phyloP scores from a whole-genome alignment of 2,888 invertebrate genomes.

The Blastobasis adustella region DNA sequence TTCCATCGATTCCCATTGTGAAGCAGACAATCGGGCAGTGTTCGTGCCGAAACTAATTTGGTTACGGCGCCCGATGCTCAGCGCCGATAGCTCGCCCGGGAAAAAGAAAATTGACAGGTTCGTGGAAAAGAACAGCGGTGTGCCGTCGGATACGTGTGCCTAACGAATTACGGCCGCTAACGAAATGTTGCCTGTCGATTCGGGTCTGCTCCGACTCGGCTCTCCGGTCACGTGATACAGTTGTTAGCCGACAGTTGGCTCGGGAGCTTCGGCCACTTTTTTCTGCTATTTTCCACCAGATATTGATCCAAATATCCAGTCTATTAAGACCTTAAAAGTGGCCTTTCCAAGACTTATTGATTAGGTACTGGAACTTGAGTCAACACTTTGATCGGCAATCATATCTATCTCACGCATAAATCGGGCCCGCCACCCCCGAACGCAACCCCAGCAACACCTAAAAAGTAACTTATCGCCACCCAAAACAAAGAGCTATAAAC shows the following conservation, averaged over 20 bases:
- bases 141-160: background rate
- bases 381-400: too few relatives aligned
- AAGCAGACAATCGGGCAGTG: constrained; percentile 60
- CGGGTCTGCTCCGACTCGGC: too few relatives aligned
- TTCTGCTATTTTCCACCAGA: too few relatives aligned
- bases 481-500: constrained; percentile 58
- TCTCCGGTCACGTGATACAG: too few relatives aligned
- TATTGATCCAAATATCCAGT: too few relatives aligned
- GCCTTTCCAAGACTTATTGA: too few relatives aligned
- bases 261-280: too few relatives aligned
- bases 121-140: constrained; percentile 17
- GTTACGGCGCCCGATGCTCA: constrained; percentile 52
- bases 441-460: constrained; percentile 29
- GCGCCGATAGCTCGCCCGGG: constrained; percentile 51
- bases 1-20: constrained; percentile 61
- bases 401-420: background rate
- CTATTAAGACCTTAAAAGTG: too few relatives aligned
- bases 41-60: constrained; percentile 74
- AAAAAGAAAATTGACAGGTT: constrained; percentile 61
- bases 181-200: background rate
- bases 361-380: too few relatives aligned
- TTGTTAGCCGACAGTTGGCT: too few relatives aligned
- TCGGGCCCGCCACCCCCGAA: background rate
- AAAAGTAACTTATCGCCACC: constrained; percentile 60
- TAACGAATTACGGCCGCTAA: background rate